These are phyloP conservation scores for Saimiri boliviensis DNA, from an alignment of 2,113 vertebrate genomes.

Conservation along the genomic window DNA sequence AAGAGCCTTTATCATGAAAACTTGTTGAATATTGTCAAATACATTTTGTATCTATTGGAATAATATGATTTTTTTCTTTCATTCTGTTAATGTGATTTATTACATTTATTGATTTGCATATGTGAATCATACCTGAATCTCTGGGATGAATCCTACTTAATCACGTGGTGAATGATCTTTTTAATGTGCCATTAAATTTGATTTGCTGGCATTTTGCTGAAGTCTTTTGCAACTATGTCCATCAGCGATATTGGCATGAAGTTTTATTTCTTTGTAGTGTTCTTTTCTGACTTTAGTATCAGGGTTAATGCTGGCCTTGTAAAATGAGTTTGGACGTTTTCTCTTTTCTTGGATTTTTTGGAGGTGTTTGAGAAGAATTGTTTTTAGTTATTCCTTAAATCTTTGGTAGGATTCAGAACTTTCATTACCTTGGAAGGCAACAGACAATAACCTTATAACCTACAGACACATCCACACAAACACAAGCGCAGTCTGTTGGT, in stretches of 20 bases:
- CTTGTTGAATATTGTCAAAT: no score
- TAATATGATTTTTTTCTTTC: no score
- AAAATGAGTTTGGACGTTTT: background rate
- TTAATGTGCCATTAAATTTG: background rate
- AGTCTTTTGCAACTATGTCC: background rate
- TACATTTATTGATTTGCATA: background rate
- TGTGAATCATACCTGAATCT: background rate
- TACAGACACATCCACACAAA: accelerated
- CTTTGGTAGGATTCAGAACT: background rate
- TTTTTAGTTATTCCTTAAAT: background rate
- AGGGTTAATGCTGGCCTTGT: background rate
- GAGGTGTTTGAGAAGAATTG: background rate
- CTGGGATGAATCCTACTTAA: background rate
- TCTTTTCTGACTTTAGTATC: background rate
- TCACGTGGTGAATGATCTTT: background rate
- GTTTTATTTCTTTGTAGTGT: background rate
- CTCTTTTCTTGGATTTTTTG: background rate
- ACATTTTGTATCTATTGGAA: no score
- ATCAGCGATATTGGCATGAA: no score
- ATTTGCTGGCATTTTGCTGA: background rate
- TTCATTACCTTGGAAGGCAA: background rate
- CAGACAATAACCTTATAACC: background rate
- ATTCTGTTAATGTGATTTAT: background rate
- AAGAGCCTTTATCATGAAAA: no score
- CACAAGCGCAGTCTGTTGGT: background rate